These are phyloP conservation scores for Lycaon pictus DNA, from an alignment of 2,113 vertebrate genomes.

Conservation along the genomic window DNA sequence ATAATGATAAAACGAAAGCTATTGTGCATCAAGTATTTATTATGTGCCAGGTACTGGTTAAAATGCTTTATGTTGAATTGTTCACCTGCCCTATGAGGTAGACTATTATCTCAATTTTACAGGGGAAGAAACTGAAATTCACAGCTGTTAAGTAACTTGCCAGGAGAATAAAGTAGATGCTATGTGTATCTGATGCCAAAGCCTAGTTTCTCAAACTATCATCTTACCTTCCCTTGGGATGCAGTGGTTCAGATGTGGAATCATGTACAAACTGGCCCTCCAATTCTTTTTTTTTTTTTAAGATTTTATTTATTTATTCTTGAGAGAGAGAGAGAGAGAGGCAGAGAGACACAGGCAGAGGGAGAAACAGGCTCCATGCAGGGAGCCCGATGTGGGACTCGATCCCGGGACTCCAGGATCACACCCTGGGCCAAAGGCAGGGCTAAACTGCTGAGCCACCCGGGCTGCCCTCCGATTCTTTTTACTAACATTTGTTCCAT, in stretches of 20 bases:
- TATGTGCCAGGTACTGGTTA: not conserved
- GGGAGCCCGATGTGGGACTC: no score
- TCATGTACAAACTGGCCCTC: not conserved
- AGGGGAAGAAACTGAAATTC: constrained; percentile 12
- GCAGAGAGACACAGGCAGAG: no score
- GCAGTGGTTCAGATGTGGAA: not conserved
- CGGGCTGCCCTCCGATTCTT: not conserved
- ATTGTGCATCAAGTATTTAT: not conserved
- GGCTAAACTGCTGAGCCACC: no score
- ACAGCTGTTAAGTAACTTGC: not conserved
- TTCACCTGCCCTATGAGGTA: not conserved
- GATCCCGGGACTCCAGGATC: no score
- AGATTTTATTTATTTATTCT: no score
- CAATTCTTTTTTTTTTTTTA: not conserved
- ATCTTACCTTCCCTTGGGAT: not conserved
- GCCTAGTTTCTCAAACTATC: not conserved
- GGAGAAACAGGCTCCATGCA: no score
- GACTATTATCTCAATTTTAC: not conserved
- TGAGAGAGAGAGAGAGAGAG: no score
- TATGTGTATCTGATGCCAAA: not conserved
- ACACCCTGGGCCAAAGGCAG: no score
- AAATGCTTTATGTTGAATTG: not conserved
- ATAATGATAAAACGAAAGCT: not conserved
- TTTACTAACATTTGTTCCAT: not conserved
- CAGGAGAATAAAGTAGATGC: not conserved